These are phyloP conservation scores for Nautilus pompilius DNA, from an alignment of 1,140 invertebrate genomes.

Conservation along the genomic window DNA sequence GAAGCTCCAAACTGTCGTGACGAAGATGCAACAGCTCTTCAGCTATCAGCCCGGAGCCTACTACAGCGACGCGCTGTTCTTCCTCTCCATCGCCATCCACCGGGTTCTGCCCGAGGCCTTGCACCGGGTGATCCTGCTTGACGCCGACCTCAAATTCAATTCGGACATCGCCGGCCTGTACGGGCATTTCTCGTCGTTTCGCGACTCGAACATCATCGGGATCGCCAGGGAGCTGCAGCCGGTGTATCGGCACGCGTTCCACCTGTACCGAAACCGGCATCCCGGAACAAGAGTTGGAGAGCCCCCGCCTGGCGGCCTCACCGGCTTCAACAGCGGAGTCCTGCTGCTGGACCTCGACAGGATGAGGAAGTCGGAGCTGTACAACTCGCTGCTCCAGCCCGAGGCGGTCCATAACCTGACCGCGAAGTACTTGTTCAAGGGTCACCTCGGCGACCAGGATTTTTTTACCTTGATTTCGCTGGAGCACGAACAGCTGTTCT, in stretches of 20 bases:
- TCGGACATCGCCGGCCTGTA: slow-evolving; percentile 69
- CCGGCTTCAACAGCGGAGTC: slow-evolving; percentile 81
- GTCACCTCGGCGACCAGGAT: slow-evolving; percentile 85
- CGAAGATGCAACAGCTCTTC: slow-evolving; percentile 71
- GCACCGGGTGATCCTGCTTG: slow-evolving; percentile 69
- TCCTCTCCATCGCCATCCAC: slow-evolving; percentile 74
- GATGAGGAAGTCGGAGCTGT: slow-evolving; percentile 64
- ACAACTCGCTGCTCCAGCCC: slow-evolving; percentile 61
- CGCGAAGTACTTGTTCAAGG: slow-evolving; percentile 69
- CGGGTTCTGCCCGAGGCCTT: slow-evolving; percentile 63
- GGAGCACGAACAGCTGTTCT: slow-evolving; percentile 73
- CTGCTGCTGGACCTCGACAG: slow-evolving; percentile 71
- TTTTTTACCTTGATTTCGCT: slow-evolving; percentile 76
- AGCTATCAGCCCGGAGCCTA: slow-evolving; percentile 75
- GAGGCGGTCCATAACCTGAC: slow-evolving; percentile 63
- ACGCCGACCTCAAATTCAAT: slow-evolving; percentile 76
- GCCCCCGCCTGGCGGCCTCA: slow-evolving; percentile 63
- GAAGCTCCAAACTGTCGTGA: slow-evolving; percentile 66
- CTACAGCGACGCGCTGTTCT: slow-evolving; percentile 80
- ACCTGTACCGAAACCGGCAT: slow-evolving; percentile 65
- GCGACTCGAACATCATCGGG: slow-evolving; percentile 66
- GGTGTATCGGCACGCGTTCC: slow-evolving; percentile 76
- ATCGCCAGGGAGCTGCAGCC: slow-evolving; percentile 75
- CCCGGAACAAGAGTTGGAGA: slow-evolving; percentile 64
- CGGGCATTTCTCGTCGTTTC: slow-evolving; percentile 67